phyloP scores from a whole-genome alignment of 2,113 vertebrate genomes.

The Chiloscyllium plagiosum region DNA sequence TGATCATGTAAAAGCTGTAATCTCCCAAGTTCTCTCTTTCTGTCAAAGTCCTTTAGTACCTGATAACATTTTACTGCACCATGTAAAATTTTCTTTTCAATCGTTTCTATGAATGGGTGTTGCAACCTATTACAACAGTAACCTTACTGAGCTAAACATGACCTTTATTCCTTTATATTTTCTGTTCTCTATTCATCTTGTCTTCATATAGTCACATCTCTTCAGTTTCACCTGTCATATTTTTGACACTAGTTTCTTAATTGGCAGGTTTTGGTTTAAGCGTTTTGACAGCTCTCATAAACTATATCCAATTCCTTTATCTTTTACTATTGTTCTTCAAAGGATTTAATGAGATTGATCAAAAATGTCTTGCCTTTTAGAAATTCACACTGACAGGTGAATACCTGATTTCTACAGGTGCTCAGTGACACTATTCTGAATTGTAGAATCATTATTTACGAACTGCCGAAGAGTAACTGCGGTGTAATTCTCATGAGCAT shows the following conservation, averaged over 20 bases:
- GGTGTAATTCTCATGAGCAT: not conserved
- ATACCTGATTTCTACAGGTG: too few relatives aligned
- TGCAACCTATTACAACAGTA: not conserved
- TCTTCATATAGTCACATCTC: not conserved
- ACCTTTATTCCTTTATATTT: not conserved
- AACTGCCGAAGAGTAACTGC: not conserved
- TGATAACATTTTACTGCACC: not conserved
- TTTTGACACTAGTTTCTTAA: not conserved
- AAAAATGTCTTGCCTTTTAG: not conserved
- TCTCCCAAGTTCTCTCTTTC: not conserved
- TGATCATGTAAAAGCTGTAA: not conserved
- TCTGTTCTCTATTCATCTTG: not conserved
- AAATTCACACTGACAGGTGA: not conserved
- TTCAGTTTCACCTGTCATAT: not conserved
- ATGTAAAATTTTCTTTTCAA: not conserved
- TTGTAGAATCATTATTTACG: too few relatives aligned
- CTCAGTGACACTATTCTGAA: too few relatives aligned
- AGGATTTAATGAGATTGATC: not conserved
- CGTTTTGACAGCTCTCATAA: not conserved
- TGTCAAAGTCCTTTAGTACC: not conserved
- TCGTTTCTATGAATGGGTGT: not conserved
- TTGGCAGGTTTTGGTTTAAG: not conserved
- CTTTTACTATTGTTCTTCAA: not conserved
- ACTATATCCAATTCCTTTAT: not conserved
- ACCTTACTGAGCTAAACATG: not conserved